These are phyloP conservation scores for Regulus satrapa DNA, from an alignment of 2,113 vertebrate genomes.

Conservation along the genomic window DNA sequence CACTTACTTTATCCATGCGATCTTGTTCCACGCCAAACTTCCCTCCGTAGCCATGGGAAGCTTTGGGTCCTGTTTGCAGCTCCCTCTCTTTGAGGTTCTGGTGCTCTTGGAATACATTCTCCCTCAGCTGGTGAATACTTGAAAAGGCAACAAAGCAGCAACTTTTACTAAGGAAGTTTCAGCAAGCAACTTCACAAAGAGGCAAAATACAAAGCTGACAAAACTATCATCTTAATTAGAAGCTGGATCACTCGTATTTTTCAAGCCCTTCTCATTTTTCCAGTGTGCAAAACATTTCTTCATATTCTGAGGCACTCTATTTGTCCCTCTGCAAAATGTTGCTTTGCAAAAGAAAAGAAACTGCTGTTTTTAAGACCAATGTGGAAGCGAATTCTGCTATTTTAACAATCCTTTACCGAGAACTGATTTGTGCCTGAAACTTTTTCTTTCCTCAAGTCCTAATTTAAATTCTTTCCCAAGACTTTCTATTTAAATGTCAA, in stretches of 20 bases:
- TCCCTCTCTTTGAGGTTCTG: conserved; percentile 87
- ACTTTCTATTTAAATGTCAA: neutral
- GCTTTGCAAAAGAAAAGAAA: neutral
- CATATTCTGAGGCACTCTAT: neutral
- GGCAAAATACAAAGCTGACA: neutral
- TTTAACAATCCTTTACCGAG: neutral
- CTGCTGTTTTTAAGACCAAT: neutral
- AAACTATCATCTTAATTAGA: neutral
- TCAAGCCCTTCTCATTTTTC: neutral
- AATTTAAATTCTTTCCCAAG: neutral
- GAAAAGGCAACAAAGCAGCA: neutral
- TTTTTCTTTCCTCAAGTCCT: neutral
- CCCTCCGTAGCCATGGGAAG: conserved; percentile 92
- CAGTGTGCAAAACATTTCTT: neutral
- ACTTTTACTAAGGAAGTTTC: neutral
- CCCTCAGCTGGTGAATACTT: conserved; percentile 88
- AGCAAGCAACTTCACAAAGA: neutral
- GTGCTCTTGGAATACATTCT: conserved; percentile 90
- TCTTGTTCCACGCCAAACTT: conserved; percentile 94
- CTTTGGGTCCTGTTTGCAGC: conserved; percentile 83
- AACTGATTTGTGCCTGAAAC: neutral
- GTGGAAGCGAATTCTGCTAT: neutral
- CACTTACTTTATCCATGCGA: conserved; percentile 92
- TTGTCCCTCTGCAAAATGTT: neutral
- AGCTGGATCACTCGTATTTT: neutral